phyloP scores from a whole-genome alignment of 2,888 invertebrate species.

The Lumbricus terrestris region DNA sequence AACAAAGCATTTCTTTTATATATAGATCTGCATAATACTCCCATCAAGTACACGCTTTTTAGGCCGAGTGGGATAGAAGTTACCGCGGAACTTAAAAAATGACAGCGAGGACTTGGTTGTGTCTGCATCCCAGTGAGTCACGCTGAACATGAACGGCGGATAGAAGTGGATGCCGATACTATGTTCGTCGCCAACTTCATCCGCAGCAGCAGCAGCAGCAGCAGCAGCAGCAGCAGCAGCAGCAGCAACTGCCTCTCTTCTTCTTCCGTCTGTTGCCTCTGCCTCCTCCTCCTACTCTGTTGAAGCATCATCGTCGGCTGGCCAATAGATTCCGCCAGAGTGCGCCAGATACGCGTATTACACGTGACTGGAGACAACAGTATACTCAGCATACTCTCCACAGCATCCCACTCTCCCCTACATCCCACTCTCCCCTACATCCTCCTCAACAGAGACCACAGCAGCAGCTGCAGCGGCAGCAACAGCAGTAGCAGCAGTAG shows the following conservation, averaged over 20 bases:
- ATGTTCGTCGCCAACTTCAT: not conserved
- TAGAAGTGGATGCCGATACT: not conserved
- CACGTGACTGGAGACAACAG: constrained; percentile 3
- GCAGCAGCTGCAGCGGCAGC: not conserved
- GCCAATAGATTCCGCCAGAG: not conserved
- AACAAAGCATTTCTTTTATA: not conserved
- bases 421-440: not conserved
- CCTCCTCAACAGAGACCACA: not conserved
- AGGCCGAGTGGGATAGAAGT: not conserved
- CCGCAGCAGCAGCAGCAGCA: not conserved
- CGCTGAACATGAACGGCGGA: not conserved
- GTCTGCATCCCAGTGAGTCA: not conserved
- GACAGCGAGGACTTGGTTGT: not conserved
- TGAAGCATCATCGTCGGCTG: not conserved
- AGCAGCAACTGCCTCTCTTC: not conserved
- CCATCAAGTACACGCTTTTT: not conserved
- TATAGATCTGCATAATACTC: not conserved
- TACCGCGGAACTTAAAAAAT: not conserved
- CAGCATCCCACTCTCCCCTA: not conserved
- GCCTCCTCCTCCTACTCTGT: not conserved
- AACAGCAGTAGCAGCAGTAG: not conserved
- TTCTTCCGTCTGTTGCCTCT: not conserved
- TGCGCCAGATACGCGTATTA: not conserved
- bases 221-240: not conserved
- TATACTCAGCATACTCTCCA: not conserved